Evolutionary conservation across 2,797 vertebrate genomes (phyloP).

Genomic region (Pantherophis alleghaniensis): DNA sequence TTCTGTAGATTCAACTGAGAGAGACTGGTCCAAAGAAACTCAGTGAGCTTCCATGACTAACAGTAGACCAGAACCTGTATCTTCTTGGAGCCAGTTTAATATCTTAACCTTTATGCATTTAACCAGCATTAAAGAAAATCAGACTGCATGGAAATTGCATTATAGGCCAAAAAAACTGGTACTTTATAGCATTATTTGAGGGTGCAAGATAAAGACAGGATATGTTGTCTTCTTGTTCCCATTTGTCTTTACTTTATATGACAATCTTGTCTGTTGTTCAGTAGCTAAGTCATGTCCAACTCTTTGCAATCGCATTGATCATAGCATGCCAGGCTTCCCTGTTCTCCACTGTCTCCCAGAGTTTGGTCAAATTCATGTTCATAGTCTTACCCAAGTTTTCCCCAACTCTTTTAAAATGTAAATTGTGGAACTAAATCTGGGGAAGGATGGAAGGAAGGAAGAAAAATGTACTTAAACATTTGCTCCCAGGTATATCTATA

Average conservation of each 20-base stretch:
- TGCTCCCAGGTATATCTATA: neutral
- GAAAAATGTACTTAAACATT: neutral
- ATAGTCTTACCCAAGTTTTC: neutral
- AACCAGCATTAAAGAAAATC: neutral
- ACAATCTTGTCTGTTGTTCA: neutral
- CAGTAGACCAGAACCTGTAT: neutral
- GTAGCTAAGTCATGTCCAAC: neutral
- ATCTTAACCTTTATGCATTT: neutral
- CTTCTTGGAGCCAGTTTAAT: neutral
- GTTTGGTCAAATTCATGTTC: neutral
- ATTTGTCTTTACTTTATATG: neutral
- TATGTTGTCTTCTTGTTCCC: neutral
- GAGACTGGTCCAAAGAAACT: neutral
- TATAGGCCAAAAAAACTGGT: neutral
- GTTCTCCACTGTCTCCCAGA: neutral
- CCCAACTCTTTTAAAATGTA: slow-evolving; percentile 11
- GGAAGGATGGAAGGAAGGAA: neutral
- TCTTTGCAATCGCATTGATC: neutral
- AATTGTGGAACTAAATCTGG: neutral
- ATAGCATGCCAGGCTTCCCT: neutral
- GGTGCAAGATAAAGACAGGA: neutral
- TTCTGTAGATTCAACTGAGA: neutral
- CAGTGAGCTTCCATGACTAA: neutral
- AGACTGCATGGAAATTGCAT: neutral
- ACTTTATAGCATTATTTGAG: neutral